phyloP scores from a whole-genome alignment of 2,797 vertebrate genomes.

The Acipenser transmontanus region DNA sequence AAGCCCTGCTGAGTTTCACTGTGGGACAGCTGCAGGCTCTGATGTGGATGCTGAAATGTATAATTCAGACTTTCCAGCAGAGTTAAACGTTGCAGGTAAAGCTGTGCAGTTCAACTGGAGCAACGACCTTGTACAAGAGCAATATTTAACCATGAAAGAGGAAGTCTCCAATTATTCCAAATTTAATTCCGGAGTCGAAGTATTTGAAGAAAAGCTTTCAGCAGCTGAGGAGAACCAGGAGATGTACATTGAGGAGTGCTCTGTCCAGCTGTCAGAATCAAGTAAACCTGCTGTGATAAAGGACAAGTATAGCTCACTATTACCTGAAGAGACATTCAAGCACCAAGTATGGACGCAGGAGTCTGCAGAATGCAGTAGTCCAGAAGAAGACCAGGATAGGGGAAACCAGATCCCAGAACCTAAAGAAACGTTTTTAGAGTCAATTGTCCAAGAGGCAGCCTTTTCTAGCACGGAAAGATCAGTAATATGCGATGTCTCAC shows the following conservation, averaged over 20 bases:
- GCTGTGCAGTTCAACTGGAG: conserved; percentile 52
- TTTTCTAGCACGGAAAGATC: conserved; percentile 70
- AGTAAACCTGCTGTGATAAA: conserved; percentile 38
- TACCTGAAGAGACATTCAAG: conserved; percentile 45
- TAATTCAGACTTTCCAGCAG: conserved; percentile 60
- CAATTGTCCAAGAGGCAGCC: conserved; percentile 44
- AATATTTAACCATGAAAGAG: conserved; percentile 60
- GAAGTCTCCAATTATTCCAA: conserved; percentile 57
- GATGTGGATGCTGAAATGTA: conserved; percentile 58
- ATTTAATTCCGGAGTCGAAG: conserved; percentile 42
- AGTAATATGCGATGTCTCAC: conserved; percentile 65
- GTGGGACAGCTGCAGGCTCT: conserved; percentile 44
- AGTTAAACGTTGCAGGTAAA: conserved; percentile 56
- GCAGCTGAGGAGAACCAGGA: conserved; percentile 27
- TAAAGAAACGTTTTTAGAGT: conserved; percentile 39
- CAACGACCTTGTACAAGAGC: conserved; percentile 56
- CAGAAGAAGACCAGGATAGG: conserved; percentile 32
- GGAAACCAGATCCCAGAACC: conserved; percentile 26
- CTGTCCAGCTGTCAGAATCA: conserved; percentile 26
- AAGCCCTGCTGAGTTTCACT: conserved; percentile 47
- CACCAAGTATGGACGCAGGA: conserved; percentile 41
- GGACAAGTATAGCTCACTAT: conserved; percentile 37
- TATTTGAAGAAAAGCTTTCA: conserved; percentile 38
- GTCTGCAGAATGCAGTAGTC: conserved; percentile 40
- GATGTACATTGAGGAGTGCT: conserved; percentile 39